phyloP scores from a whole-genome alignment of 2,113 vertebrate species.

The Xenus cinereus region DNA sequence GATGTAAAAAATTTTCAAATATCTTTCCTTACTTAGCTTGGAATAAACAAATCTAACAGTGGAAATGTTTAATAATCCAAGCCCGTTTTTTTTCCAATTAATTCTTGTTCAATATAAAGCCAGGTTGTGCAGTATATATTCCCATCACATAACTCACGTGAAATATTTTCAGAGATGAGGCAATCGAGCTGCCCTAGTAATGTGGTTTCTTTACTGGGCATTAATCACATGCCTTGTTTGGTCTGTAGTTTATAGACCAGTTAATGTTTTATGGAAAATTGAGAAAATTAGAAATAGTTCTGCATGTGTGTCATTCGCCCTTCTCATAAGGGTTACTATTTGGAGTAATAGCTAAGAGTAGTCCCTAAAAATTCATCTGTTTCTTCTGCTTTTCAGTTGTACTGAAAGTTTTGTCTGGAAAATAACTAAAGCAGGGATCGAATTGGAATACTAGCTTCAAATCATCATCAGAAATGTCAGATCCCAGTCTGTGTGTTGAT shows the following conservation, averaged over 20 bases:
- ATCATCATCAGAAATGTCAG: not conserved
- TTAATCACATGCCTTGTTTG: conserved; percentile 24
- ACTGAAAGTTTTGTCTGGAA: not conserved
- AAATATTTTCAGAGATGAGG: conserved; percentile 8
- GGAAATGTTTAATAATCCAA: not conserved
- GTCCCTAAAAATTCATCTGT: not conserved
- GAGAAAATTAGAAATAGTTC: conserved; percentile 30
- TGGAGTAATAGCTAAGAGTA: not conserved
- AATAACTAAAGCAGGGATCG: not conserved
- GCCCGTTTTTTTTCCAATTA: not conserved
- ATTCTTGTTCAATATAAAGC: not conserved
- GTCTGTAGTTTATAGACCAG: not conserved
- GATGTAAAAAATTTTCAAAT: not conserved
- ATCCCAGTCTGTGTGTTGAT: not conserved
- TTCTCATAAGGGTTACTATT: not conserved
- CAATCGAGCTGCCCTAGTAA: not conserved
- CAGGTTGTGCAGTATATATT: not conserved
- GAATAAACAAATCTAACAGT: not conserved
- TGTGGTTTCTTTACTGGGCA: not conserved
- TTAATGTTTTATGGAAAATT: conserved; percentile 42
- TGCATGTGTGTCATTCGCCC: not conserved
- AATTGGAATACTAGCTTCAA: not conserved
- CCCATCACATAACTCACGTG: not conserved
- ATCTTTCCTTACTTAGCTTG: not conserved
- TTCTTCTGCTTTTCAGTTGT: not conserved